Evolutionary conservation across 2,797 vertebrate genomes (phyloP).

Genomic region (Gallirallus australis): DNA sequence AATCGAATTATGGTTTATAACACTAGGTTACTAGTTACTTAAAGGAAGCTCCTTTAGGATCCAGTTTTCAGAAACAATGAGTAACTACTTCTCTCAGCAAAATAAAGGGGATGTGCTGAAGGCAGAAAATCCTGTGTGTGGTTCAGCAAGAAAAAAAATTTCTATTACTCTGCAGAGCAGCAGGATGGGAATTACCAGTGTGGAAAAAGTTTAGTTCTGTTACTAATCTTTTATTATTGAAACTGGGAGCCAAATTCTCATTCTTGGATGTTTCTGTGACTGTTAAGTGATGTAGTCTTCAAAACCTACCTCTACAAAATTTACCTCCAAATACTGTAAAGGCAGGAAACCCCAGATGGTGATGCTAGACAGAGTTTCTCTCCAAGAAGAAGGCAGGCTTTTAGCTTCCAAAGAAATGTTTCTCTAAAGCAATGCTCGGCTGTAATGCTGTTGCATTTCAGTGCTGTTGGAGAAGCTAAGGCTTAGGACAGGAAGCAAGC

Average conservation of each 20-base stretch:
- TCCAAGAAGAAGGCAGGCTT: neutral
- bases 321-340: neutral
- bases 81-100: neutral
- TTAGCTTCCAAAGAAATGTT: neutral
- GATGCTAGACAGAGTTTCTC: neutral
- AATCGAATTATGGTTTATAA: neutral
- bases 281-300: neutral
- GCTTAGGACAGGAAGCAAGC: neutral
- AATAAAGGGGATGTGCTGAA: neutral
- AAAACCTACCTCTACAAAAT: no score
- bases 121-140: neutral
- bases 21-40: neutral
- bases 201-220: neutral
- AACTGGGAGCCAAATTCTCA: neutral
- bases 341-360: neutral
- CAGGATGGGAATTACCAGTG: neutral
- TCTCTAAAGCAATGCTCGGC: neutral
- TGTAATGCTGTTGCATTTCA: neutral
- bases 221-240: neutral
- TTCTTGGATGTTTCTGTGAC: neutral
- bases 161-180: neutral
- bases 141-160: neutral
- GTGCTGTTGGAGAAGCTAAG: neutral
- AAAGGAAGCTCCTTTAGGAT: neutral
- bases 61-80: neutral